Evolutionary conservation across 2,888 invertebrate species (phyloP).

Genomic region (Chorisops tibialis): DNA sequence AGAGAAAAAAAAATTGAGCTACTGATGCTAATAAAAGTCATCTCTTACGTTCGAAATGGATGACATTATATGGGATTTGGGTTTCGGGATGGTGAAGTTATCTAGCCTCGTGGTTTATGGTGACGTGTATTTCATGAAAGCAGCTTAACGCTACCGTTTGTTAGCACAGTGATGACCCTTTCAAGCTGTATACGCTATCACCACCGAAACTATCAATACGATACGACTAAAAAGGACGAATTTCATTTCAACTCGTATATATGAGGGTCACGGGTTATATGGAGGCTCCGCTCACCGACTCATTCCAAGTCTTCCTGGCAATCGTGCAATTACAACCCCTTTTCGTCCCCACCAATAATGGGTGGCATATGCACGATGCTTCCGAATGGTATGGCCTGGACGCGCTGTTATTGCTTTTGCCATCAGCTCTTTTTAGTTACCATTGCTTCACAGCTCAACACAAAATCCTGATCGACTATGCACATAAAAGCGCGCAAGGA

Average conservation of each 20-base stretch:
- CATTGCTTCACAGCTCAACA: no score
- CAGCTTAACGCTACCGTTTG: conserved; percentile 5
- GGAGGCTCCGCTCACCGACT: no score
- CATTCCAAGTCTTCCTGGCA: conserved; percentile 14
- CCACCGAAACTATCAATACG: not conserved
- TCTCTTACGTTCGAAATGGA: conserved; percentile 8
- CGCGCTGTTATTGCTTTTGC: not conserved
- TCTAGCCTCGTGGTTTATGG: not conserved
- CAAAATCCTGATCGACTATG: not conserved
- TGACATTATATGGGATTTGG: conserved; percentile 1
- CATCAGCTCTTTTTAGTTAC: not conserved
- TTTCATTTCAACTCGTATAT: no score
- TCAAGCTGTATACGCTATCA: not conserved
- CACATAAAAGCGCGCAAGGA: conserved; percentile 32
- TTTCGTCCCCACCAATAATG: not conserved
- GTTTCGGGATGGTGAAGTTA: not conserved
- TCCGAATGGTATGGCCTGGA: not conserved
- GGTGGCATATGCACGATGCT: not conserved
- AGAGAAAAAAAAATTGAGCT: not conserved
- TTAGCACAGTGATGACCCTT: not conserved
- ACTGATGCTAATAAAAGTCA: conserved; percentile 18
- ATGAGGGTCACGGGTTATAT: no score
- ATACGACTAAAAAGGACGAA: not conserved
- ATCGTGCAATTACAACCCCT: conserved; percentile 11
- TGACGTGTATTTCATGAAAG: not conserved